Conservation (phyloP, 2,888 invertebrate genomes). For the Plusia festucae region DNA sequence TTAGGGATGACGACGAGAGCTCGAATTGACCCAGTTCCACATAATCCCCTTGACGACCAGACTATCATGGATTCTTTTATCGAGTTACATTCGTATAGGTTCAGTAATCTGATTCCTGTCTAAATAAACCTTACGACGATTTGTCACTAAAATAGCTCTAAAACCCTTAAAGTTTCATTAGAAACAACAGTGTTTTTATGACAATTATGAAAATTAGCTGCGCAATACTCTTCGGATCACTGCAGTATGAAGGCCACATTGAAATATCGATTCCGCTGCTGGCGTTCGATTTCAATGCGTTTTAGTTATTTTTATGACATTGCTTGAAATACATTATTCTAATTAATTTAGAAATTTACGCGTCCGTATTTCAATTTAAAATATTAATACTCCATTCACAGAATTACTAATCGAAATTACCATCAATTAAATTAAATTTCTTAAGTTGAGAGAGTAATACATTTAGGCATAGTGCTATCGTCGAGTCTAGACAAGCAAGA, state of each 20-base stretch:
- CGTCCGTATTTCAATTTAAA: too few species aligned
- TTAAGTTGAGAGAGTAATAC: slow-evolving; percentile 24
- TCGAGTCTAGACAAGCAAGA: slow-evolving; percentile 50
- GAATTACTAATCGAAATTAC: slow-evolving; percentile 1
- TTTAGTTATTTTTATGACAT: not conserved
- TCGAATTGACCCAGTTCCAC: slow-evolving; percentile 76
- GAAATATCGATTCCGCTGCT: slow-evolving; percentile 24
- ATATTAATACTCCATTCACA: too few species aligned
- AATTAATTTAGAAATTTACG: not conserved
- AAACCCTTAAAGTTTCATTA: not conserved
- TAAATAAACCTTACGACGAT: not conserved
- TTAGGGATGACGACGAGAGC: slow-evolving; percentile 70
- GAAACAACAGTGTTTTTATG: not conserved
- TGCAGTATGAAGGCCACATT: slow-evolving; percentile 27
- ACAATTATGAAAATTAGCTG: slow-evolving; percentile 10
- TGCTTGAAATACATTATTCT: not conserved
- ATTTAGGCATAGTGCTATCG: slow-evolving; percentile 22
- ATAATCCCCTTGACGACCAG: slow-evolving; percentile 69
- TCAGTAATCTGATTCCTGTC: not conserved
- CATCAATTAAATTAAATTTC: slow-evolving; percentile 15
- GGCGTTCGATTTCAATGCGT: not conserved
- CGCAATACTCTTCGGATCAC: slow-evolving; percentile 17
- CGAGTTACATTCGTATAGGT: slow-evolving; percentile 52
- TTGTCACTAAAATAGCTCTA: not conserved
- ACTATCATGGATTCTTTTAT: slow-evolving; percentile 64